A percentile compares a stretch with the other conserved stretches of the same genome.
These are phyloP conservation scores for Philypnodon macrostomus DNA, from an alignment of 2,797 vertebrate genomes.

Conservation along the genomic window DNA sequence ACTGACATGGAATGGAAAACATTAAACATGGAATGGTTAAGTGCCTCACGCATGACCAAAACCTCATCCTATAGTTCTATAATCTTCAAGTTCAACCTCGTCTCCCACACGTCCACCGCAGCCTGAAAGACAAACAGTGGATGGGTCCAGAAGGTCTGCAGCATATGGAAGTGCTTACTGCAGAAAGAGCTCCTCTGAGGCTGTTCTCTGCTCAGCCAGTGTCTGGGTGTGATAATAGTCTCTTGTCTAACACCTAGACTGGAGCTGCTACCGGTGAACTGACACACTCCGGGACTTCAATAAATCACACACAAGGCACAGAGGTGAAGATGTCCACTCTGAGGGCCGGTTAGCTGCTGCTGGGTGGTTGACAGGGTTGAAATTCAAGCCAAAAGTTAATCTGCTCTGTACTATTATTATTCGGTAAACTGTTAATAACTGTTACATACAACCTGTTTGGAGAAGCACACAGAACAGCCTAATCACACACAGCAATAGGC, in stretches of 20 bases:
- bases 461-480: too few species aligned
- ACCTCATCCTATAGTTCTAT: slow-evolving; percentile 46
- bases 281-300: slow-evolving; percentile 33
- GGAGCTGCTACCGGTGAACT: slow-evolving; percentile 54
- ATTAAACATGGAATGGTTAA: slow-evolving; percentile 43
- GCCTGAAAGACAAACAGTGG: slow-evolving; percentile 71
- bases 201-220: slow-evolving; percentile 49
- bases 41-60: slow-evolving; percentile 57
- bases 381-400: too few species aligned
- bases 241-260: slow-evolving; percentile 71
- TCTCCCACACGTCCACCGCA: slow-evolving; percentile 64
- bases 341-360: slow-evolving; percentile 36
- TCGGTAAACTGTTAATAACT: too few species aligned
- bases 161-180: slow-evolving; percentile 78
- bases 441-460: too few species aligned
- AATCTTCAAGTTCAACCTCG: slow-evolving; percentile 65
- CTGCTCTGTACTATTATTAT: too few species aligned
- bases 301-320: slow-evolving; percentile 44
- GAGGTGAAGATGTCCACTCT: slow-evolving; percentile 37
- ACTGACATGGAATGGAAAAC: slow-evolving; percentile 54
- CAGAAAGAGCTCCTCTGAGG: slow-evolving; percentile 65
- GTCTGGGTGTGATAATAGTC: slow-evolving; percentile 74
- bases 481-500: too few species aligned
- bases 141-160: slow-evolving; percentile 52
- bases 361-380: neutral